Conservation (phyloP, 2,113 vertebrate genomes). For the Malurus alboscapulatus region DNA sequence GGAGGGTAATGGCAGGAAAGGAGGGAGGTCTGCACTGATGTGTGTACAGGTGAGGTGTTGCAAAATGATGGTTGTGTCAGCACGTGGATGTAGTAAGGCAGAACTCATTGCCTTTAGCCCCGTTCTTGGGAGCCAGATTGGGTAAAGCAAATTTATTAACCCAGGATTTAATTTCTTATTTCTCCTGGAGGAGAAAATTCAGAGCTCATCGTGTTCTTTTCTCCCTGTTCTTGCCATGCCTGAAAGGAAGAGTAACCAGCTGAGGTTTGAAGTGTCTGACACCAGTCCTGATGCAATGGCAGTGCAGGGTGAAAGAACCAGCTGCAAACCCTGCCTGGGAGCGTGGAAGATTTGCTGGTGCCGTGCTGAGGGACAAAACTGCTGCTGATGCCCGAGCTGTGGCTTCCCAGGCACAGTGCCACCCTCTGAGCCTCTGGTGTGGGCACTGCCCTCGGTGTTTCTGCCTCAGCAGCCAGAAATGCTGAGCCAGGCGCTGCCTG, state of each 20-base stretch:
- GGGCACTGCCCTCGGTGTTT: not conserved
- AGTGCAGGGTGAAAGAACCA: not conserved
- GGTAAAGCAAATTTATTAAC: not conserved
- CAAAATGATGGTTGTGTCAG: not conserved
- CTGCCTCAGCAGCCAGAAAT: not conserved
- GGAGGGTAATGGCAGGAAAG: not conserved
- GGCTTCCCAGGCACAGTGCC: not conserved
- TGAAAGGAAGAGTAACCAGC: constrained; percentile 5
- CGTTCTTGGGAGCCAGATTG: not conserved
- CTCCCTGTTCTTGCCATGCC: not conserved
- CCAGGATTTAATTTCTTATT: not conserved
- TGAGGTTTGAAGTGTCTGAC: not conserved
- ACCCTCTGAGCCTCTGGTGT: constrained; percentile 14
- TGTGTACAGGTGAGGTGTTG: not conserved
- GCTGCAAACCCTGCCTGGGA: constrained; percentile 40
- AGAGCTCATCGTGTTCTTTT: not conserved
- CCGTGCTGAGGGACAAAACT: not conserved
- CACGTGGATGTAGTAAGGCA: not conserved
- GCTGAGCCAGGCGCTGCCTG: constrained; percentile 15
- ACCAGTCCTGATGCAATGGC: not conserved
- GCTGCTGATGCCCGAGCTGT: fast-evolving
- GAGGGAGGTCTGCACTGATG: not conserved
- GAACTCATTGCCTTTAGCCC: not conserved
- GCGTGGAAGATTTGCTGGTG: not conserved
- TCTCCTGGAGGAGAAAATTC: not conserved